Conservation (phyloP, 1,140 invertebrate species). For the Plectus sambesii region DNA sequence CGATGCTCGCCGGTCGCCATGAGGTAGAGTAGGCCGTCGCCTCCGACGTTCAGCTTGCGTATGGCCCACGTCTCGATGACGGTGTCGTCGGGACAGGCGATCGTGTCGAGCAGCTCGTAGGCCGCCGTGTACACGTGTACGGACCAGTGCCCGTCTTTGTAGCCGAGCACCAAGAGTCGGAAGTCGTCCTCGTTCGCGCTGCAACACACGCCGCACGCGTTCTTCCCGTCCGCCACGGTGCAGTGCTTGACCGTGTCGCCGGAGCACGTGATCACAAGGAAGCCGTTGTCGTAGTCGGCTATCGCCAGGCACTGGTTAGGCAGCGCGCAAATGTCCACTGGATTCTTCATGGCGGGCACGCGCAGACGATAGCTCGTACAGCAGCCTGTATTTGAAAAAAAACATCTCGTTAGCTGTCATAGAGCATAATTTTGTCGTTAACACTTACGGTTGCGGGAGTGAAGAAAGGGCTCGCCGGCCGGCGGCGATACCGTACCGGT, state of each 20-base stretch:
- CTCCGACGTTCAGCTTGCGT: slow-evolving; percentile 21
- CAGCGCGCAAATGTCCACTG: slow-evolving; percentile 19
- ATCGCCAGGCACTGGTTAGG: slow-evolving; percentile 13
- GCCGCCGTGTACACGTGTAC: slow-evolving; percentile 16
- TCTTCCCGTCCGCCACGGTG: slow-evolving; percentile 8
- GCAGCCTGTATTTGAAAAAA: too few relatives aligned
- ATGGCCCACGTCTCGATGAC: slow-evolving; percentile 18
- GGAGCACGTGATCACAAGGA: too few relatives aligned
- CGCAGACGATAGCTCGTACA: too few relatives aligned
- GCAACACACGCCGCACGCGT: not conserved
- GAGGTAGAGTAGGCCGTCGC: slow-evolving; percentile 20
- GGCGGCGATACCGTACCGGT: too few relatives aligned
- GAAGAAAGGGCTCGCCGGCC: too few relatives aligned
- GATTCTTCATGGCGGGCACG: too few relatives aligned
- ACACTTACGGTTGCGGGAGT: too few relatives aligned
- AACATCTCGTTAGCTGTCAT: too few relatives aligned
- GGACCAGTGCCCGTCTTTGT: slow-evolving; percentile 19
- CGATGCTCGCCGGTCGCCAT: slow-evolving; percentile 18
- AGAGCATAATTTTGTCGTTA: too few relatives aligned
- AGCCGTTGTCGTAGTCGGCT: slow-evolving; percentile 25
- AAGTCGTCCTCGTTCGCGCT: not conserved
- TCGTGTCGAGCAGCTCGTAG: slow-evolving; percentile 12
- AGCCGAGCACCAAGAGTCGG: slow-evolving; percentile 14
- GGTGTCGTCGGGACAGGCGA: slow-evolving; percentile 22
- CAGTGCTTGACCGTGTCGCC: too few relatives aligned